Base-by-base conservation (phyloP, 2,113 vertebrate genomes). In the Nothocercus julius region DNA sequence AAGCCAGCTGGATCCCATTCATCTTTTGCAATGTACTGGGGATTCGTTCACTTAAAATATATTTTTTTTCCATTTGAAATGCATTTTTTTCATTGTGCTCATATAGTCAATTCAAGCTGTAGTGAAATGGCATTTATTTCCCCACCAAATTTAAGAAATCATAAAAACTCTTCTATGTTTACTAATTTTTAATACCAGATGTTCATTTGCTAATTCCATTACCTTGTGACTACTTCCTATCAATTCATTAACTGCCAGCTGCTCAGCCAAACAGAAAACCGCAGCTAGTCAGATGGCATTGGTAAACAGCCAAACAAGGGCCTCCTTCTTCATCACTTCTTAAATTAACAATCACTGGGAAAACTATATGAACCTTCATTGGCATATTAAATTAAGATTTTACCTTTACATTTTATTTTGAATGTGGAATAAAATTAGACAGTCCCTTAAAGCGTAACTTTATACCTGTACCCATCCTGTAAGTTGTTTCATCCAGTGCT, bases 181-280 rank as follows among this genome's bases (percentile, higher is more conserved):
- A 90, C 90, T 96, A 95, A 94, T 96, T 97, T 95, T 97, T 97
- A 97, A 97, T 97, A 93, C 96, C 98, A 98, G 97, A 96, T 98
- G 97, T 96, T 98, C 96, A 87, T 83, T 94, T 94, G 69, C 91
- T 97, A 97, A 97, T 97, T 95, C 91, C 93, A 96, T 94, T 97
- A 95, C 92, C 95, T 96, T 80, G 88, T 97, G 91, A 95, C 96
- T 96, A 97, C 95, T 97, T 97, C 93, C 95, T 97, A 98, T 97
- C 95, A 97, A 97, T 95, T 97, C 96, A 97, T 98, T 97, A 98
- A 98, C 97, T 96, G 92, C 97, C 97, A 98, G 97, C 94, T 98
- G 97, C 95, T 97, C 95, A 76, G 88, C 89, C 95, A 97, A 98
- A 97, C 85, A 96, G 96, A 95, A 94, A 89, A 84, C 79, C 27